Percentiles rank a stretch among this genome's conserved stretches.
Conservation (phyloP, 2,888 invertebrate species). For the Lithophane semibrunnea region DNA sequence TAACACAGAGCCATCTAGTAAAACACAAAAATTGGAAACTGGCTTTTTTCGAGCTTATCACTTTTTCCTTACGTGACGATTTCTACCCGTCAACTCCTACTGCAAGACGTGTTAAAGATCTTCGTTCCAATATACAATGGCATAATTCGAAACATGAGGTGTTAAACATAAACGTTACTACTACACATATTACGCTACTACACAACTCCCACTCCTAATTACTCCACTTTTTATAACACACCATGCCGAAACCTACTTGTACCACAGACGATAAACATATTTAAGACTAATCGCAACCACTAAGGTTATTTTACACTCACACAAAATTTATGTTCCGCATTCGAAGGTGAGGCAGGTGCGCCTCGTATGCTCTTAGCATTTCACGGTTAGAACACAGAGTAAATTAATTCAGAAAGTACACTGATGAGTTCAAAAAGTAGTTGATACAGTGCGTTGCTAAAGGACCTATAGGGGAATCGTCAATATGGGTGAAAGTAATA, state of each 20-base stretch:
- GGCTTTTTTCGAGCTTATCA: too few species aligned
- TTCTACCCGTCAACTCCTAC: too few species aligned
- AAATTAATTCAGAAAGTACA: conserved; percentile 11
- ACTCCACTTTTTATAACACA: neutral
- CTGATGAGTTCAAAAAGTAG: neutral
- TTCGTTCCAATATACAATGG: neutral
- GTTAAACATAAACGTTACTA: neutral
- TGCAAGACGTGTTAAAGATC: too few species aligned
- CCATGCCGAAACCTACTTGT: neutral
- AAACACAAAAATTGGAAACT: too few species aligned
- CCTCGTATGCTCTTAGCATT: conserved; percentile 40
- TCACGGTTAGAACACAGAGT: conserved; percentile 14
- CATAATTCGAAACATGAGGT: too few species aligned
- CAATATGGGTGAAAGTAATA: too few species aligned
- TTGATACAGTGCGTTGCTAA: neutral
- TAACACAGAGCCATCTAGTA: too few species aligned
- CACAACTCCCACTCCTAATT: conserved; percentile 2
- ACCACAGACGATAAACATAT: conserved; percentile 17
- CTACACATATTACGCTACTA: neutral
- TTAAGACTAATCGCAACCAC: conserved; percentile 46
- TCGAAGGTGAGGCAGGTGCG: conserved; percentile 53
- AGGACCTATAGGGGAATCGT: too few species aligned
- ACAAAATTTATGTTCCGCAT: conserved; percentile 50
- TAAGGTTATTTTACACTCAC: conserved; percentile 35
- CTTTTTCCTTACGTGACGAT: too few species aligned